Conservation (phyloP, 1,140 invertebrate species). For the Meloidogyne floridensis region DNA sequence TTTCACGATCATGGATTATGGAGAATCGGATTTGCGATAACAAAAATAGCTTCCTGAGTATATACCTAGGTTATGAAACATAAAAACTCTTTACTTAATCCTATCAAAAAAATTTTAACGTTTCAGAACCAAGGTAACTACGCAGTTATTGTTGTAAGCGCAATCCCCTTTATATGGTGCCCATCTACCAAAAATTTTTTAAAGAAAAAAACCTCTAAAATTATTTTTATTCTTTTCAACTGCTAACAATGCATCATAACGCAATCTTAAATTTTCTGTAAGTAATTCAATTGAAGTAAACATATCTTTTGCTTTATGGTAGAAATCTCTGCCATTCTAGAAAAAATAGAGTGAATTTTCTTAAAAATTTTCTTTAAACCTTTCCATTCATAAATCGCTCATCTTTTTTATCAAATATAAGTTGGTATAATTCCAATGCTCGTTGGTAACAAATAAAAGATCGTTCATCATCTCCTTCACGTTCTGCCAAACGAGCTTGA, state of each 20-base stretch:
- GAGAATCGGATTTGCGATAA: too few relatives aligned
- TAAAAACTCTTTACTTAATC: too few relatives aligned
- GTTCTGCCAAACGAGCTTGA: neutral
- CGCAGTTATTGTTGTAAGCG: too few relatives aligned
- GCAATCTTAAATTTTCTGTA: neutral
- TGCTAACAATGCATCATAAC: neutral
- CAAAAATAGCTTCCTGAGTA: too few relatives aligned
- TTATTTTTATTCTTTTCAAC: neutral
- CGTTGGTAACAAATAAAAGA: constrained; percentile 16
- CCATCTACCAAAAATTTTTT: too few relatives aligned
- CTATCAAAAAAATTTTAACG: too few relatives aligned
- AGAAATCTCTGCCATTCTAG: neutral
- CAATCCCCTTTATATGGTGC: too few relatives aligned
- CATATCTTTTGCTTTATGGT: neutral
- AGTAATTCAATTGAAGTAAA: neutral
- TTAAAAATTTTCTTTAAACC: neutral
- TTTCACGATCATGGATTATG: too few relatives aligned
- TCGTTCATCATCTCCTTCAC: constrained; percentile 16
- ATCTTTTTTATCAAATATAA: constrained; percentile 3
- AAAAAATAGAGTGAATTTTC: neutral
- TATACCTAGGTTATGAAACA: too few relatives aligned
- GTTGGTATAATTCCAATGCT: neutral
- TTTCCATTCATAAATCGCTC: constrained; percentile 7
- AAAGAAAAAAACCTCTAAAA: neutral
- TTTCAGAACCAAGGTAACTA: too few relatives aligned